Percentiles rank a stretch among this genome's conserved stretches.
Evolutionary conservation across 2,888 invertebrate species (phyloP).

Genomic region (Leptopterna dolabrata): DNA sequence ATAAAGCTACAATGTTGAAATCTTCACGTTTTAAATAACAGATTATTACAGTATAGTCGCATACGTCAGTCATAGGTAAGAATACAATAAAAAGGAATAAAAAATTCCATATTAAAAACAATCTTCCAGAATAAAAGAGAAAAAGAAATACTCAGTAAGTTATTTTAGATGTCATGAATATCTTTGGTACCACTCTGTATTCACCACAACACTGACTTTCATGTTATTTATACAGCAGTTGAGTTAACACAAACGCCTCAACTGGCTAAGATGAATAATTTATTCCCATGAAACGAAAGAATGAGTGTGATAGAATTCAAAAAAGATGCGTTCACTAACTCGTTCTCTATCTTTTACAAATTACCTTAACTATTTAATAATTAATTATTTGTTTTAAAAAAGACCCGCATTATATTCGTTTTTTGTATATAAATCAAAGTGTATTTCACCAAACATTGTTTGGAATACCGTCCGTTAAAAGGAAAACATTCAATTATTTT

Average conservation of each 20-base stretch:
- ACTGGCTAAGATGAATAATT: not conserved
- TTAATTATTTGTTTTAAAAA: conserved; percentile 14
- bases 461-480: not conserved
- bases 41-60: conserved; percentile 12
- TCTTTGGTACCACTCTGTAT: conserved; percentile 30
- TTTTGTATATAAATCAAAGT: not conserved
- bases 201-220: not conserved
- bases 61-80: conserved; percentile 16
- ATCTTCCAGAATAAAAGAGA: not conserved
- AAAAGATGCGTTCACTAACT: not conserved
- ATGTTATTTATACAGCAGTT: not conserved
- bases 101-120: not conserved
- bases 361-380: not conserved
- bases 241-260: not conserved
- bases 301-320: not conserved
- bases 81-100: not conserved
- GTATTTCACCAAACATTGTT: not conserved
- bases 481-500: not conserved
- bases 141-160: not conserved
- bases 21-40: not conserved
- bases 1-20: conserved; percentile 13
- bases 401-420: conserved; percentile 45
- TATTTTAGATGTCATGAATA: conserved; percentile 18
- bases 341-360: not conserved
- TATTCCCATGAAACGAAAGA: not conserved